Evolutionary conservation across 1,140 invertebrate genomes (phyloP), one percentile per base, ranked within the genome.

Genomic region (Hyposmocoma kahamanoa): DNA sequence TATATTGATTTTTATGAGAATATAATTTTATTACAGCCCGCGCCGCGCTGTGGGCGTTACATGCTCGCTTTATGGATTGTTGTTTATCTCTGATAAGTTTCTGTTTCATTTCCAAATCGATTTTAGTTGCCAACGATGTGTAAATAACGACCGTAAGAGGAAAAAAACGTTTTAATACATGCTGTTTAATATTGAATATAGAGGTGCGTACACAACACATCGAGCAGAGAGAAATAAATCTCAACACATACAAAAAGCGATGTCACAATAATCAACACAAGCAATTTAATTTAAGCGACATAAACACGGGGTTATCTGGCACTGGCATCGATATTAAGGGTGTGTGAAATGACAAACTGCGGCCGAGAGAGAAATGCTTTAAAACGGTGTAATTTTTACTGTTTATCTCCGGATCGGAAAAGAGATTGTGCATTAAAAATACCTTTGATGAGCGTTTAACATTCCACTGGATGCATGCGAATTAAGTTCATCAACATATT

Each of bases 241-340:
- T 67, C 51, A 53, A 56, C 52, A 56, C 59, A 53, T 67, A 70
- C 68, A 77, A 76, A 76, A 77, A 73, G 67, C 59, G 60, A 43
- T 72, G 73, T 78, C 77, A 77, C 62, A 62, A 77, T 75, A 79
- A 77, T 84, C 69, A 82, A 75, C 70, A 62, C 62, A 59, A 66
- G 77, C 72, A 73, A 81, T 81, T 82, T 81, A 81, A 83, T 81
- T 75, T 72, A 76, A 80, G 72, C 62, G 76, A 84, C 77, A 74
- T 84, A 75, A 75, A 78, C 75, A 78, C 68, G 63, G 50, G 57
- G 59, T 61, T 76, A 81, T 83, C 77, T 76, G 68, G 66, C 75
- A 48, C 62, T 61, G 64, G 62, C 73, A 80, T 84, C 77, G 77
- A 80, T 79, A 67, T 69, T 72, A 82, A 84, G 75, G 74, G 66